Evolutionary conservation across 2,888 invertebrate species (phyloP), one percentile per base, ranked within the genome.

Genomic region (Epinotia brunnichana): DNA sequence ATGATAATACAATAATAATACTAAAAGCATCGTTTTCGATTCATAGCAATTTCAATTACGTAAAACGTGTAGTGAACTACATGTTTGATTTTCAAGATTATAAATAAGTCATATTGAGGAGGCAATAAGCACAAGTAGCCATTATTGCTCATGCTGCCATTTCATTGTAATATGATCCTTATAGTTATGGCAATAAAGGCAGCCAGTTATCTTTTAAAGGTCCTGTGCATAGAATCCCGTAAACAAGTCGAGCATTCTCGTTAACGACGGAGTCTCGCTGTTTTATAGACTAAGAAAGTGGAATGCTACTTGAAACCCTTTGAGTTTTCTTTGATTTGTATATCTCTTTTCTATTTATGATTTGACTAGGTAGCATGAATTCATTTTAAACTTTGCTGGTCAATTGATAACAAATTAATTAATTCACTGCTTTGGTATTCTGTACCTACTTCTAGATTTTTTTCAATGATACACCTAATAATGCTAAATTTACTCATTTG

Each of bases 241-340:
- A 57, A 57, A 57, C 56, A 57, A 57, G 56, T 29, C 29, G 29
- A 57, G 56, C 15, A 29, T 24, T 15, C 56, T 57, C 56, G 56
- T 57, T 57, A 57, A 57, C 29, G 56, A n/a, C 29, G 5, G 13
- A 29, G 29, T 29, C 21, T 19, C 54, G 54, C 29, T 29, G 54
- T 57, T 57, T 29, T 57, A 29, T 29, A 24, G 29, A 57, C 24
- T 29, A 13, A 48, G 56, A 24, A 57, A 57, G 29, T 57, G 29
- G 56, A 29, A 29, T n/a, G 10, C 24, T 24, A 11, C 24, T 24
- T 24, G 56, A 54, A 54, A 54, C 29, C n/a, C 56, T 57, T 29
- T 29, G 56, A 57, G n/a, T 29, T 29, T 15, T 57, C 21, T 13
- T 13, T 57, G 29, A 29, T 29, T 29, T 29, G 21, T n/a, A 29